These are phyloP conservation scores for Globodera rostochiensis DNA, from an alignment of 1,140 invertebrate species.

Conservation along the genomic window DNA sequence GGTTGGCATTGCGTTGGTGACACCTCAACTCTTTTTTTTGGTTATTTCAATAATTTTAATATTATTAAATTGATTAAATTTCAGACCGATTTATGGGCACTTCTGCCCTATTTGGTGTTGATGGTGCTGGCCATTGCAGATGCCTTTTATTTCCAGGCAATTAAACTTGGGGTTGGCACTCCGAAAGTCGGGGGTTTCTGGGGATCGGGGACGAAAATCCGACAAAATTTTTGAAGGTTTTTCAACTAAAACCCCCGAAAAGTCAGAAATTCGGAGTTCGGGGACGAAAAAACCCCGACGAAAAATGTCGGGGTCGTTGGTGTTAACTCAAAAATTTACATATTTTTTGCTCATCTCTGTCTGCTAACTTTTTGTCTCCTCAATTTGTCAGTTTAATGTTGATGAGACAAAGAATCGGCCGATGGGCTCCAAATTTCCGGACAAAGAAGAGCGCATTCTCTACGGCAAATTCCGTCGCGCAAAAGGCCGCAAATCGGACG, in stretches of 20 bases:
- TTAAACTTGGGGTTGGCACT: background rate
- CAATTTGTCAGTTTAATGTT: conserved; percentile 42
- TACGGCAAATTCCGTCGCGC: conserved; percentile 21
- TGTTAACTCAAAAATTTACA: no score
- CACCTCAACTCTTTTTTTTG: conserved; percentile 57
- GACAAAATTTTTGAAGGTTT: background rate
- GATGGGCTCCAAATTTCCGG: conserved; percentile 43
- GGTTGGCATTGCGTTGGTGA: conserved; percentile 53
- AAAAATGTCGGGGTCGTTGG: no score
- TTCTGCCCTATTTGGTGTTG: conserved; percentile 42
- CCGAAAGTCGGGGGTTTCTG: no score
- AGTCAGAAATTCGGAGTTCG: no score
- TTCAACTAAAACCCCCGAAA: no score
- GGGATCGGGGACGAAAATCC: no score
- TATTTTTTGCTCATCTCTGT: background rate
- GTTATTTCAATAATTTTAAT: conserved; percentile 19
- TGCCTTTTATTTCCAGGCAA: conserved; percentile 30
- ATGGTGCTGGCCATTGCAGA: conserved; percentile 35
- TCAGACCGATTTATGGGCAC: conserved; percentile 45
- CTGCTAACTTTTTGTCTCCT: conserved; percentile 11
- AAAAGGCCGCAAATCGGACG: background rate
- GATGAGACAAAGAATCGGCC: conserved; percentile 50
- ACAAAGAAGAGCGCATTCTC: conserved; percentile 43
- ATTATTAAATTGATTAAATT: conserved; percentile 13
- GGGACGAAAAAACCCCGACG: no score